These are phyloP conservation scores for Chloroceryle aenea DNA, from an alignment of 2,113 vertebrate genomes.

Conservation along the genomic window DNA sequence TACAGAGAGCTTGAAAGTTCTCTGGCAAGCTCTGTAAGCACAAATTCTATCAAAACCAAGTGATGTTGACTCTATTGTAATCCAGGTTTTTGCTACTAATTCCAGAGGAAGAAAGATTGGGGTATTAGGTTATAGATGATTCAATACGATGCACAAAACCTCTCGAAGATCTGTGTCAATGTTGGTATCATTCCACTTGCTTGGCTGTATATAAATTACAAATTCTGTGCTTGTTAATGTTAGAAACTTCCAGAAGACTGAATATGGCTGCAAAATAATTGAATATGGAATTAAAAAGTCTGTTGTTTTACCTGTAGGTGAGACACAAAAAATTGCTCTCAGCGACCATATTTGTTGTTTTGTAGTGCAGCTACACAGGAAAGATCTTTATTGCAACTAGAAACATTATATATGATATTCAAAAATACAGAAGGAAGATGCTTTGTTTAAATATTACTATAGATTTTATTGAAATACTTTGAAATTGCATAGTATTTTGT, in stretches of 20 bases:
- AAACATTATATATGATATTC: not conserved
- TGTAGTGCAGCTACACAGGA: not conserved
- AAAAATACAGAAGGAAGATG: not conserved
- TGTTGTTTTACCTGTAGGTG: not conserved
- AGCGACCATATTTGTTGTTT: not conserved
- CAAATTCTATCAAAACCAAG: not conserved
- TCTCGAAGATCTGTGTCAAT: accelerated
- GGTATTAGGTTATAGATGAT: not conserved
- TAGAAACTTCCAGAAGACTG: not conserved
- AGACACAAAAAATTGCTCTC: not conserved
- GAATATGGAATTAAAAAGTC: not conserved
- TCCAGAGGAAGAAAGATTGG: not conserved
- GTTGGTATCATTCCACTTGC: not conserved
- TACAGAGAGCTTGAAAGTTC: not conserved
- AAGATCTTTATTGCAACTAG: not conserved
- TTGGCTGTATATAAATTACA: not conserved
- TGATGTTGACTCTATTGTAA: not conserved
- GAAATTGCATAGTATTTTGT: not conserved
- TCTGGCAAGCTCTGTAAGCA: accelerated
- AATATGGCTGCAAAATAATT: not conserved
- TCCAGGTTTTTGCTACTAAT: not conserved
- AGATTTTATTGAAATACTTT: not conserved
- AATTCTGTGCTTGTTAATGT: not conserved
- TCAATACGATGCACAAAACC: not conserved
- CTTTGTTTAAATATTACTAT: not conserved